Base-by-base conservation (phyloP, 2,888 invertebrate species). In the Colletes collaris region DNA sequence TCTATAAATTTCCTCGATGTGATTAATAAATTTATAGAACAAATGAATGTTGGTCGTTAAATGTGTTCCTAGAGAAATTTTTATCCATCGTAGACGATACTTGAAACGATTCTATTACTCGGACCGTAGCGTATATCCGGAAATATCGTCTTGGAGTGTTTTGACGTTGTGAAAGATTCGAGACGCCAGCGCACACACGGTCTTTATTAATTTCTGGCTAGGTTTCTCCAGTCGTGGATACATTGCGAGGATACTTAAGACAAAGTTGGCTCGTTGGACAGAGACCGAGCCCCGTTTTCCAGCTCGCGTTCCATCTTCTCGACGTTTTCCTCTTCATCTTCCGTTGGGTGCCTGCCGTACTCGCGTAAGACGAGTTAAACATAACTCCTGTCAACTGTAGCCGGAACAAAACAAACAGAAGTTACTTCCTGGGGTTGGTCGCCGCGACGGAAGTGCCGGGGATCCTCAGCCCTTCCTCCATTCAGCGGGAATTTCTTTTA, bases 351-450 rank as follows among this genome's bases (percentile, higher is more conserved):
- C 11, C n/a, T 35, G 4, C 68, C 8, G 76, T 66, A 72, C 62
- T 68, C 58, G 76, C 65, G 71, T 76, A 79, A 78, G 79, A 52
- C 76, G 81, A 82, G 81, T 88, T 82, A 83, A 86, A 88, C 77
- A 79, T 85, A 89, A 86, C 82, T 89, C 76, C 74, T 69, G 81
- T 81, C 83, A 82, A 86, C 85, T 79, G 75, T 76, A 77, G 77
- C 79, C 79, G 72, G 79, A 81, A 82, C 79, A 88, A 87, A 81
- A 84, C 84, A 87, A 88, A 85, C 87, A 82, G 83, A 87, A 87
- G 84, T 89, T 85, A 82, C 75, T 79, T 83, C 74, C 68, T 73
- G 60, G 72, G 72, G 74, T 72, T 70, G 75, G 72, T 52, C 78
- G 71, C 72, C 72, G 60, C 74, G 77, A 55, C 78, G 85, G 75